Percentiles rank a stretch among this genome's conserved stretches.
Conservation (phyloP, 2,797 vertebrate species). For the Calcarius lapponicus region DNA sequence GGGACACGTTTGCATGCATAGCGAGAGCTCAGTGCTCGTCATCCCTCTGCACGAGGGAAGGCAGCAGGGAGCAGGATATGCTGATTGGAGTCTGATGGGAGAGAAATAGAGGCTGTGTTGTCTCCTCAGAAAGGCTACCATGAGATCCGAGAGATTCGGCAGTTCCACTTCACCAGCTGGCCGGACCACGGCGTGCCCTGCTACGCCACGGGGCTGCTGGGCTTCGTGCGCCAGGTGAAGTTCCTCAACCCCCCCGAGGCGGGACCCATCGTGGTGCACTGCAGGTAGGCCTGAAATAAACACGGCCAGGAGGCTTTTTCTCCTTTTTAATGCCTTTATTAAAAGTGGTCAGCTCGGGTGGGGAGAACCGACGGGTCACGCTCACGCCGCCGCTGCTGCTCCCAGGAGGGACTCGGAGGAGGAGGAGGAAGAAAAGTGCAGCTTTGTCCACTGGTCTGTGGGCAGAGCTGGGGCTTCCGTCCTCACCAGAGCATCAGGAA, state of each 20-base stretch:
- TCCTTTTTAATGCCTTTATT: no score
- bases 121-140: conserved; percentile 94
- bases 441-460: no score
- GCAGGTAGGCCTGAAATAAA: conserved; percentile 82
- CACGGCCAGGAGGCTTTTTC: no score
- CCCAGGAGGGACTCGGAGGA: no score
- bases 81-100: background rate
- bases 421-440: no score
- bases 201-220: conserved; percentile 93
- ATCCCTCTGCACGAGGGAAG: accelerated
- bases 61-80: background rate
- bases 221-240: conserved; percentile 96
- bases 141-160: conserved; percentile 95
- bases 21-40: background rate
- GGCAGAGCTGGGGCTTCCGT: no score
- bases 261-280: conserved; percentile 93
- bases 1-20: accelerated
- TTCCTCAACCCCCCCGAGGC: conserved; percentile 94
- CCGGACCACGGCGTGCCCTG: conserved; percentile 97
- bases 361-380: no score
- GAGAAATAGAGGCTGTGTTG: conserved; percentile 45
- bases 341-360: no score
- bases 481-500: accelerated
- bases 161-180: conserved; percentile 99
- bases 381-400: no score